Evolutionary conservation across 2,113 vertebrate species (phyloP).

Genomic region (Oncorhynchus gorbuscha): DNA sequence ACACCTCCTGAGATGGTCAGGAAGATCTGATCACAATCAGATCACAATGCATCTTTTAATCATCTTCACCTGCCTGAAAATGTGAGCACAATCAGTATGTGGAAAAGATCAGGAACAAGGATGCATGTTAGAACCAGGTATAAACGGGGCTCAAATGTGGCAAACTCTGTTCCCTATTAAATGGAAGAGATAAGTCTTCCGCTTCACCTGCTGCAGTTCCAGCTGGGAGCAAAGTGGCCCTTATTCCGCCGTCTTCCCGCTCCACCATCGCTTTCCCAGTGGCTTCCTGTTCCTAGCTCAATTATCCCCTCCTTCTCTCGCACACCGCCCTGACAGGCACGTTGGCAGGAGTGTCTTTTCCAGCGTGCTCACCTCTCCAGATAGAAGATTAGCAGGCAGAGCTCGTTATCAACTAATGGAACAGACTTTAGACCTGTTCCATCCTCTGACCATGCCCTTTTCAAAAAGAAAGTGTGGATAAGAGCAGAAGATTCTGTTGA

Average conservation of each 20-base stretch:
- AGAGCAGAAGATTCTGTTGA: no score
- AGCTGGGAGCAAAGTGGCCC: constrained; percentile 68
- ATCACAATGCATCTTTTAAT: no score
- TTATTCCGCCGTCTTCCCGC: constrained; percentile 56
- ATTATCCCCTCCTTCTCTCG: constrained; percentile 65
- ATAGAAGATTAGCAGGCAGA: constrained; percentile 24
- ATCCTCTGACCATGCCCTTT: no score
- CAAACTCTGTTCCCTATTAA: constrained; percentile 56
- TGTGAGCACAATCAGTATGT: no score
- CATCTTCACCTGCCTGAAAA: no score
- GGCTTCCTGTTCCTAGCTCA: constrained; percentile 58
- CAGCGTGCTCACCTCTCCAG: constrained; percentile 57
- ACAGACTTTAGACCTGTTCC: no score
- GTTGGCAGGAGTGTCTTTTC: constrained; percentile 75
- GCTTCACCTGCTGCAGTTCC: constrained; percentile 56
- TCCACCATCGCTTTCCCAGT: constrained; percentile 34
- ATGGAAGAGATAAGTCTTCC: constrained; percentile 54
- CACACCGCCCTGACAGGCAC: constrained; percentile 63
- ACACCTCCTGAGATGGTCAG: no score
- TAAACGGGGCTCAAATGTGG: constrained; percentile 36
- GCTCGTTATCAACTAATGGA: no score
- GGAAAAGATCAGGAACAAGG: no score
- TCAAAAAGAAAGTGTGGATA: no score
- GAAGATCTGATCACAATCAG: no score
- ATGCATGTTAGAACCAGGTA: no score